Percentiles rank a stretch among this genome's conserved stretches.
Evolutionary conservation across 2,113 vertebrate genomes (phyloP).

Genomic region (Solea senegalensis): DNA sequence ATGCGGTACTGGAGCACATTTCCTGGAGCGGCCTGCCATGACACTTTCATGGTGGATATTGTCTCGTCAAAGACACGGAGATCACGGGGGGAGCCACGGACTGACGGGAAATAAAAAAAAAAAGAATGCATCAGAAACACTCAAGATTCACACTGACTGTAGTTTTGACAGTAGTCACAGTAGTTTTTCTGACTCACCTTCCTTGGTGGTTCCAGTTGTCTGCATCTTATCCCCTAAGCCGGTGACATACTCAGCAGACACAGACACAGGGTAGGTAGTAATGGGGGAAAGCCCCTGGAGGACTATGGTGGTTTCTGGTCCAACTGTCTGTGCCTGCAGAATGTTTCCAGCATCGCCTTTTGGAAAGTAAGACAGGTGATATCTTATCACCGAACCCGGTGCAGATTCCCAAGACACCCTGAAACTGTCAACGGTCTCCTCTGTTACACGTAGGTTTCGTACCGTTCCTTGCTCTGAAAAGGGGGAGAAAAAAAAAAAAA

Average conservation of each 20-base stretch:
- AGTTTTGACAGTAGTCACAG: too few species aligned
- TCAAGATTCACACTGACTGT: background rate
- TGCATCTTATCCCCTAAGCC: constrained; percentile 83
- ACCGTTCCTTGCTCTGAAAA: constrained; percentile 90
- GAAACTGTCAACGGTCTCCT: constrained; percentile 94
- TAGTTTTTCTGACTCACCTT: constrained; percentile 80
- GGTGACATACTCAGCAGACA: constrained; percentile 89
- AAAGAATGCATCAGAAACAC: constrained; percentile 3
- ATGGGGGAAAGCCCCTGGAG: constrained; percentile 88
- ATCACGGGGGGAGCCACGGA: constrained; percentile 89
- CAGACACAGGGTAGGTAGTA: constrained; percentile 93
- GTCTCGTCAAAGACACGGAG: constrained; percentile 90
- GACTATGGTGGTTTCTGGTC: constrained; percentile 86
- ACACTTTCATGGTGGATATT: constrained; percentile 89
- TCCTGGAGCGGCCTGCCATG: constrained; percentile 90
- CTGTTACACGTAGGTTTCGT: constrained; percentile 89
- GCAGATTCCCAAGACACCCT: constrained; percentile 92
- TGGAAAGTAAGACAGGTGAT: constrained; percentile 87
- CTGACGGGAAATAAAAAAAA: constrained; percentile 73
- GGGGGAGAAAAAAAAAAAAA: background rate
- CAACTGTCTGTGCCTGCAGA: constrained; percentile 85
- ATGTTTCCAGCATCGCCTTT: constrained; percentile 82
- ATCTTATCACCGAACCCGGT: constrained; percentile 89
- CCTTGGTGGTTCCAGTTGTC: constrained; percentile 93
- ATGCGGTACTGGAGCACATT: constrained; percentile 91